Percentiles rank a stretch among this genome's conserved stretches.
These are phyloP conservation scores for Hypselothyrea guttata DNA, from an alignment of 2,888 invertebrate species.

Conservation along the genomic window DNA sequence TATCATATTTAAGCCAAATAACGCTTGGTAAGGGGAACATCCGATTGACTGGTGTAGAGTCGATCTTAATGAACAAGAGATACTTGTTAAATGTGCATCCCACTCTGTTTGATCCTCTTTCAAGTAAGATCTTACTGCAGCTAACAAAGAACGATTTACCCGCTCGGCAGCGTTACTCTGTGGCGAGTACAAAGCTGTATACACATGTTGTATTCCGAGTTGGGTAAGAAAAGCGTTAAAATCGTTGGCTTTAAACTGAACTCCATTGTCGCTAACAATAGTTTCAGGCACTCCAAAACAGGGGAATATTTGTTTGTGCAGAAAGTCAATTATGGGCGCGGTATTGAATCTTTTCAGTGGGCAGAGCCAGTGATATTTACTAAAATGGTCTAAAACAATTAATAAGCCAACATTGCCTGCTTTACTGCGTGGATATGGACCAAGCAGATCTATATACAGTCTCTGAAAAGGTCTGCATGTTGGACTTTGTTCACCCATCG, in stretches of 20 bases:
- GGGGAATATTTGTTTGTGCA: background rate
- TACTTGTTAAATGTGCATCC: background rate
- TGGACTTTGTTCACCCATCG: constrained; percentile 5
- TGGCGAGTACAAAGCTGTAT: background rate
- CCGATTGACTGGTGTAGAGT: constrained; percentile 3
- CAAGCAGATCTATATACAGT: background rate
- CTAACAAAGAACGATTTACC: background rate
- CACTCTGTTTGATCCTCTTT: background rate
- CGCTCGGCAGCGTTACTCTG: constrained; percentile 6
- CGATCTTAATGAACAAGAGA: background rate
- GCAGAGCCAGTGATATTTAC: constrained; percentile 5
- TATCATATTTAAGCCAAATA: background rate
- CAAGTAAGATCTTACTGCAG: background rate
- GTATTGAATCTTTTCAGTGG: background rate
- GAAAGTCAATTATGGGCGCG: background rate
- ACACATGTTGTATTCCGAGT: background rate
- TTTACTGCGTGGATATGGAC: constrained; percentile 1
- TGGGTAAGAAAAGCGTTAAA: constrained; percentile 1
- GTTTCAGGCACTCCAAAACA: constrained; percentile 10
- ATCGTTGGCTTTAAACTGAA: background rate
- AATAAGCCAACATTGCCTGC: constrained; percentile 1
- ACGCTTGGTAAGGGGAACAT: background rate
- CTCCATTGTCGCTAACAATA: constrained; percentile 1
- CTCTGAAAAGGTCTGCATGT: constrained; percentile 2
- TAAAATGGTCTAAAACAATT: constrained; percentile 6